phyloP scores from a whole-genome alignment of 2,113 vertebrate species.

The Sporophila hypoxantha region DNA sequence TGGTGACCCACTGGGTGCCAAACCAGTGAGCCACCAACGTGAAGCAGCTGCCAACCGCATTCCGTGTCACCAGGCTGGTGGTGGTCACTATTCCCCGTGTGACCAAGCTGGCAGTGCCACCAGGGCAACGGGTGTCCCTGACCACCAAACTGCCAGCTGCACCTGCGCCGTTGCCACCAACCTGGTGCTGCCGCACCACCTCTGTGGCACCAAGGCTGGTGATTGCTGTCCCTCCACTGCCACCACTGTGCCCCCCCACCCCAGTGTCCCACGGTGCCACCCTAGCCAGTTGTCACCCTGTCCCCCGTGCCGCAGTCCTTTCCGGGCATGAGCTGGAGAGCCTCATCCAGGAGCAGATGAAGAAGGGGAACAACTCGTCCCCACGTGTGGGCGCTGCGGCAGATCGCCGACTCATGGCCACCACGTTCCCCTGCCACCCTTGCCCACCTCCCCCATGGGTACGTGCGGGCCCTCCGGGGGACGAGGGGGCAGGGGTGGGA shows the following conservation, averaged over 20 bases:
- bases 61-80: no score
- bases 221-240: no score
- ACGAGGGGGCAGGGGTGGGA: fast-evolving
- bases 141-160: not conserved
- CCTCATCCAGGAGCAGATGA: slow-evolving; percentile 97
- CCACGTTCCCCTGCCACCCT: slow-evolving; percentile 83
- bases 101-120: not conserved
- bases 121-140: not conserved
- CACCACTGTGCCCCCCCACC: not conserved
- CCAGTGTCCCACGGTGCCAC: fast-evolving
- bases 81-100: not conserved
- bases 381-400: slow-evolving; percentile 90
- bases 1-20: not conserved
- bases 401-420: slow-evolving; percentile 95
- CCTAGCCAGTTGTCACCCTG: fast-evolving
- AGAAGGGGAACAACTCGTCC: slow-evolving; percentile 95
- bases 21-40: not conserved
- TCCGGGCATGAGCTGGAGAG: slow-evolving; percentile 95
- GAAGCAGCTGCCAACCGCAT: not conserved
- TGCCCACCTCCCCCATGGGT: slow-evolving; percentile 89
- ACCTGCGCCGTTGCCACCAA: not conserved
- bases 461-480: not conserved
- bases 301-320: slow-evolving; percentile 77
- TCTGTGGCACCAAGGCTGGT: no score
- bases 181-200: fast-evolving